A percentile compares a stretch with the other conserved stretches of the same genome.
phyloP scores from a whole-genome alignment of 2,797 vertebrate species.

The Heliangelus exortis region DNA sequence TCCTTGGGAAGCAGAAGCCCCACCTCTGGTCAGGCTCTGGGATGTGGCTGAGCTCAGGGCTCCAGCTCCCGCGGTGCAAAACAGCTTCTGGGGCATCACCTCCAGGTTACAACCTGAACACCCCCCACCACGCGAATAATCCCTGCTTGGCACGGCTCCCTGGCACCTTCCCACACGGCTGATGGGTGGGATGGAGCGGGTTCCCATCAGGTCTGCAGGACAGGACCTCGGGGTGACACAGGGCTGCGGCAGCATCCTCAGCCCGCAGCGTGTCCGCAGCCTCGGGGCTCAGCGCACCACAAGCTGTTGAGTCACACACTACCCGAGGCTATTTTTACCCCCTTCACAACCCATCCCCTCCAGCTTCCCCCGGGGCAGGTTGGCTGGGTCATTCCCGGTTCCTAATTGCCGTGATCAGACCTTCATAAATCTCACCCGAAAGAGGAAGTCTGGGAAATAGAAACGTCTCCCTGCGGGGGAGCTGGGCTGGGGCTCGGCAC shows the following conservation, averaged over 20 bases:
- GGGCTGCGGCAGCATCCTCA: background rate
- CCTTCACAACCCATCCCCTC: background rate
- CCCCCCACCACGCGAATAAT: rapidly evolving
- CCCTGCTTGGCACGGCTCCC: rapidly evolving
- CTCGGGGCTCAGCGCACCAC: background rate
- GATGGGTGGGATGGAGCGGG: rapidly evolving
- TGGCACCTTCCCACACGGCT: rapidly evolving
- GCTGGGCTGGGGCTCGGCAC: rapidly evolving
- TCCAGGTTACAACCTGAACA: rapidly evolving
- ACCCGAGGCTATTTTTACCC: background rate
- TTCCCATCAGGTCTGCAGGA: background rate
- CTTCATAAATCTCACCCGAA: conserved; percentile 43
- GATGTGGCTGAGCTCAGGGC: rapidly evolving
- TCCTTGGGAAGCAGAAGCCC: background rate
- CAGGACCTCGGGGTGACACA: background rate
- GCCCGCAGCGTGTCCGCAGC: background rate
- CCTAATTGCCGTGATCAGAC: conserved; percentile 40
- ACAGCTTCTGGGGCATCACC: background rate
- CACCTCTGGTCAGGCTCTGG: background rate
- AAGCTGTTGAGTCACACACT: background rate
- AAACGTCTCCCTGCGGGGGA: background rate
- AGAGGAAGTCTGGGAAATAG: conserved; percentile 52
- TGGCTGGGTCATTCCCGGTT: background rate
- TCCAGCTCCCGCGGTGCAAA: background rate
- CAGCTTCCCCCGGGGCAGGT: background rate